Evolutionary conservation across 2,888 invertebrate genomes (phyloP).

Genomic region (Tetanocera ferruginea): DNA sequence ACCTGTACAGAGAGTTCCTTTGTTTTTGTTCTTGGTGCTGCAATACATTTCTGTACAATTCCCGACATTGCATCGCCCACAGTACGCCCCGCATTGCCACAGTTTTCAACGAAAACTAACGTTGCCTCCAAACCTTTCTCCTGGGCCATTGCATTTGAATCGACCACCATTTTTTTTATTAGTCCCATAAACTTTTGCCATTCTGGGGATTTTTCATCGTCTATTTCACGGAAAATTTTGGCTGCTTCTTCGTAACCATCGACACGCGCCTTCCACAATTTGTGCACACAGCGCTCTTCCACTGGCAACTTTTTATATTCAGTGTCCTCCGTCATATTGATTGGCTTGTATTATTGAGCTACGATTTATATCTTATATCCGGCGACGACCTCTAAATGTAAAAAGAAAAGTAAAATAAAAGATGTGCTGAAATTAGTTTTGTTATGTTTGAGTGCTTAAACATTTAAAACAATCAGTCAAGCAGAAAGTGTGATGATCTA

Average conservation of each 20-base stretch:
- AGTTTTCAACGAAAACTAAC: constrained; percentile 91
- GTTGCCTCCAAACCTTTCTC: constrained; percentile 96
- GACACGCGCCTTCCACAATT: constrained; percentile 95
- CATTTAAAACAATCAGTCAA: constrained; percentile 25
- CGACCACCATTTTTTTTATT: constrained; percentile 93
- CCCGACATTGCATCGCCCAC: constrained; percentile 91
- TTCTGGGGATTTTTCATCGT: constrained; percentile 94
- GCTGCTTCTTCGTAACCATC: constrained; percentile 95
- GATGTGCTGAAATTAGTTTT: constrained; percentile 2
- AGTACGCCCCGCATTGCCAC: constrained; percentile 87
- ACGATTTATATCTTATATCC: constrained; percentile 2
- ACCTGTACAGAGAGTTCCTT: constrained; percentile 92
- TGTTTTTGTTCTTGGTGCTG: constrained; percentile 90
- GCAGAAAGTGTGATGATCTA: constrained; percentile 11
- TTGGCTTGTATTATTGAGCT: background rate
- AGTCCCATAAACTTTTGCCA: constrained; percentile 92
- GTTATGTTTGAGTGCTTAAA: background rate
- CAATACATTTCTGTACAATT: constrained; percentile 92
- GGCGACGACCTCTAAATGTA: background rate
- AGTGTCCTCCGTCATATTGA: constrained; percentile 84
- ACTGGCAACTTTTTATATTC: constrained; percentile 89
- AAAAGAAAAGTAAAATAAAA: background rate
- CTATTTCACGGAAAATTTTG: constrained; percentile 87
- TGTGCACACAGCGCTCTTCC: constrained; percentile 93
- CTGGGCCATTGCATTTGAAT: constrained; percentile 95